A percentile compares a stretch with the other conserved stretches of the same genome.
These are phyloP conservation scores for Tenrec ecaudatus DNA, from an alignment of 2,113 vertebrate genomes.

Conservation along the genomic window DNA sequence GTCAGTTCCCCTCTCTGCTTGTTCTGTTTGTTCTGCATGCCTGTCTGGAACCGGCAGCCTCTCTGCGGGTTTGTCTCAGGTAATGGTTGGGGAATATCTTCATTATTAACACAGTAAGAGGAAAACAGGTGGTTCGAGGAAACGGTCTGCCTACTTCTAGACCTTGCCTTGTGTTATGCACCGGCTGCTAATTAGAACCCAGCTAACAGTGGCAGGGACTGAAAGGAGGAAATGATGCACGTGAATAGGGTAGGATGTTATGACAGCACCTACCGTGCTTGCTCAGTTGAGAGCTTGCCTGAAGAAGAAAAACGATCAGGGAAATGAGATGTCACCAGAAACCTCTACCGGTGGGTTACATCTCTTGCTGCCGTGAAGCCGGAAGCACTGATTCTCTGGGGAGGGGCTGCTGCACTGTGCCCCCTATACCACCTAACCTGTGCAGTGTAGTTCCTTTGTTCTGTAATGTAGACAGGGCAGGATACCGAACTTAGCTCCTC, in stretches of 20 bases:
- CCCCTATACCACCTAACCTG: fast-evolving
- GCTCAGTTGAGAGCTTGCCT: not conserved
- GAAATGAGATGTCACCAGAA: not conserved
- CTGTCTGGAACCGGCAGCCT: constrained; percentile 67
- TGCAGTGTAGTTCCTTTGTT: not conserved
- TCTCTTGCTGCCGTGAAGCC: not conserved
- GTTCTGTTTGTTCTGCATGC: constrained; percentile 82
- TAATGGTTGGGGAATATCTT: constrained; percentile 79
- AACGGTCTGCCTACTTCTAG: constrained; percentile 78
- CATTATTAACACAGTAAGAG: constrained; percentile 81
- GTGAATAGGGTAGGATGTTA: not conserved
- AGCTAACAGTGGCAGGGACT: constrained; percentile 74
- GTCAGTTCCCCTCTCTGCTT: constrained; percentile 75
- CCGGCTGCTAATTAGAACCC: constrained; percentile 83
- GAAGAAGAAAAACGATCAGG: not conserved
- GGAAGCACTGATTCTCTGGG: not conserved
- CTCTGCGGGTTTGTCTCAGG: constrained; percentile 82
- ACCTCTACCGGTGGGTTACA: not conserved
- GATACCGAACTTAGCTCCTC: not conserved
- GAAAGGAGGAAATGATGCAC: constrained; percentile 50
- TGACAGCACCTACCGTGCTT: not conserved
- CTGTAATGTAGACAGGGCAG: too few relatives aligned
- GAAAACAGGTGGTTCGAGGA: constrained; percentile 56
- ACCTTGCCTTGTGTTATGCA: constrained; percentile 76
- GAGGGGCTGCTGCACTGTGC: not conserved